Conservation (phyloP, 2,113 vertebrate species). For the Laterallus jamaicensis region DNA sequence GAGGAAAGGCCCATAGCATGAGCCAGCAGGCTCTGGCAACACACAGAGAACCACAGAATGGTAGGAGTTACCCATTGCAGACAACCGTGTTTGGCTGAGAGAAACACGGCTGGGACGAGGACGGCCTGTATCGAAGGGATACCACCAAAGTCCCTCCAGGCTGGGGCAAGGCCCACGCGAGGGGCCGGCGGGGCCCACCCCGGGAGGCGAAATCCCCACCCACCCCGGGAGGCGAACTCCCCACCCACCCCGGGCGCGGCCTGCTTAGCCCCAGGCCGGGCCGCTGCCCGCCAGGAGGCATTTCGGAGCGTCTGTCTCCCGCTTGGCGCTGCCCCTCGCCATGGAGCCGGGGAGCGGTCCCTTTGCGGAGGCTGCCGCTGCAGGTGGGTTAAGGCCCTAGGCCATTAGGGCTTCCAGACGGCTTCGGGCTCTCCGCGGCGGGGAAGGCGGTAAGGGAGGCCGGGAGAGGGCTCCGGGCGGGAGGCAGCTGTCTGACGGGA, state of each 20-base stretch:
- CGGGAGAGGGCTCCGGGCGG: no score
- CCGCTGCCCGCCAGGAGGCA: background rate
- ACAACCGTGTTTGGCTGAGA: fast-evolving
- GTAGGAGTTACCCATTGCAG: background rate
- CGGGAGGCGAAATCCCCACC: fast-evolving
- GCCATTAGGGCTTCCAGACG: fast-evolving
- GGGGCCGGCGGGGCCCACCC: background rate
- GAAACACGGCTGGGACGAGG: fast-evolving
- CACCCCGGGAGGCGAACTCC: fast-evolving
- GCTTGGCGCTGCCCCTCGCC: background rate
- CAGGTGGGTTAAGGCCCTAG: background rate
- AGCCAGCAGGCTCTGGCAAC: fast-evolving
- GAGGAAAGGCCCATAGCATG: background rate
- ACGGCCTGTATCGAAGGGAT: fast-evolving
- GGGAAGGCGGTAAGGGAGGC: background rate
- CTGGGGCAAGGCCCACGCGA: background rate
- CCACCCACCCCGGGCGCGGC: no score
- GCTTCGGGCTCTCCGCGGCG: background rate
- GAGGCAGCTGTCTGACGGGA: no score
- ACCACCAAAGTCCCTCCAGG: fast-evolving
- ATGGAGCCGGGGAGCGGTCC: background rate
- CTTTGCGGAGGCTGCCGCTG: background rate
- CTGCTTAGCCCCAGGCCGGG: no score
- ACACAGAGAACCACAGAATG: background rate
- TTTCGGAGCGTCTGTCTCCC: background rate